These are phyloP conservation scores for Harmothoe impar DNA, from an alignment of 2,888 invertebrate species.

Conservation along the genomic window DNA sequence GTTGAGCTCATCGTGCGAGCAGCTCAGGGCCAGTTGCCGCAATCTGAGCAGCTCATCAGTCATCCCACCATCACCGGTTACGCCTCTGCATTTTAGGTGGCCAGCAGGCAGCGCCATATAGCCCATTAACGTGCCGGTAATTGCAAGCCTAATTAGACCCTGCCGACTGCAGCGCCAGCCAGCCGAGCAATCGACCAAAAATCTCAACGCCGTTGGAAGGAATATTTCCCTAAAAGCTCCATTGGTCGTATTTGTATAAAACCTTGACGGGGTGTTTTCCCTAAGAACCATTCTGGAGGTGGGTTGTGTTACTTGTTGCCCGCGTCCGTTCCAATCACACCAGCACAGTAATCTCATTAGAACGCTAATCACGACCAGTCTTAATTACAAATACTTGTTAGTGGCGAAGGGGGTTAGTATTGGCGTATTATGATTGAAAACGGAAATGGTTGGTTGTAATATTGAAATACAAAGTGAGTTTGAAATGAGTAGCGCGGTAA, in stretches of 20 bases:
- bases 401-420: background rate
- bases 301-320: background rate
- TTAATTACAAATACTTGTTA: conserved; percentile 11
- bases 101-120: background rate
- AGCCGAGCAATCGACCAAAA: background rate
- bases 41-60: conserved; percentile 15
- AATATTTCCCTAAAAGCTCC: background rate
- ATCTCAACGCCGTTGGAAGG: background rate
- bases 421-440: conserved; percentile 5
- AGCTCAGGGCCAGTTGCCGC: conserved; percentile 3
- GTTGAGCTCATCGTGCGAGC: conserved; percentile 16
- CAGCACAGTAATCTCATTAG: background rate
- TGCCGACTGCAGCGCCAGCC: background rate
- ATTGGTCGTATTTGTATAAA: background rate
- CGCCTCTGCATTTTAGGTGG: background rate
- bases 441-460: background rate
- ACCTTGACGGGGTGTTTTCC: conserved; percentile 14
- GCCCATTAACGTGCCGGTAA: conserved; percentile 31
- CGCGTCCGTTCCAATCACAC: background rate
- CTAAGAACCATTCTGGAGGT: background rate
- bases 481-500: background rate
- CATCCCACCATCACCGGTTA: background rate
- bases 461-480: background rate
- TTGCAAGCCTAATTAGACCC: conserved; percentile 21
- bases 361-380: background rate